These are phyloP conservation scores for Lasaia peninsularis DNA, from an alignment of 1,140 invertebrate species.

Conservation along the genomic window DNA sequence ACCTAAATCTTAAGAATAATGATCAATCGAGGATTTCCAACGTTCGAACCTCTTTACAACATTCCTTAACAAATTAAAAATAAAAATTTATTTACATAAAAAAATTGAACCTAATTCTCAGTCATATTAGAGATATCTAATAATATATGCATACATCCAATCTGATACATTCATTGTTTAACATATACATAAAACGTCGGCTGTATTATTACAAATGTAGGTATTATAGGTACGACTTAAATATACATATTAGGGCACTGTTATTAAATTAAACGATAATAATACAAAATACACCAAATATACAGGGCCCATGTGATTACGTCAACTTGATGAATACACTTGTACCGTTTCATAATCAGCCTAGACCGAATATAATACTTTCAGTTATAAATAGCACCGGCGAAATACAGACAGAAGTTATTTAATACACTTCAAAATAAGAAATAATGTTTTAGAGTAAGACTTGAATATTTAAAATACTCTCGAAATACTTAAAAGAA, in stretches of 20 bases:
- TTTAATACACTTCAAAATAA: no score
- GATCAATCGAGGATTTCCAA: slow-evolving; percentile 40
- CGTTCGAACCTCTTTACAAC: slow-evolving; percentile 35
- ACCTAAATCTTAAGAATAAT: slow-evolving; percentile 51
- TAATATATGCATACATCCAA: slow-evolving; percentile 28
- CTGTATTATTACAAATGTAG: neutral
- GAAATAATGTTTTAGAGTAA: no score
- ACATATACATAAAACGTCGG: neutral
- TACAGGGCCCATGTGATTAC: neutral
- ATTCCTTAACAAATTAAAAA: slow-evolving; percentile 47
- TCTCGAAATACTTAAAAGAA: no score
- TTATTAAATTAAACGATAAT: neutral
- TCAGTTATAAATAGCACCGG: neutral
- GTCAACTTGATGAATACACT: neutral
- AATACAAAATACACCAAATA: slow-evolving; percentile 2
- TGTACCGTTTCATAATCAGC: neutral
- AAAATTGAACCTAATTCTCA: slow-evolving; percentile 72
- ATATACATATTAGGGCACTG: neutral
- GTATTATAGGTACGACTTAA: slow-evolving; percentile 1
- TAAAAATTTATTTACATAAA: slow-evolving; percentile 60
- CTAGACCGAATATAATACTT: neutral
- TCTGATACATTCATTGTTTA: slow-evolving; percentile 18
- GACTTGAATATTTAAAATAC: no score
- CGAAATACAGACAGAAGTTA: no score
- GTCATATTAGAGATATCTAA: slow-evolving; percentile 59